Evolutionary conservation across 2,797 vertebrate species (phyloP), one percentile per base, ranked within the genome.

Genomic region (Pangasius larnaudii): DNA sequence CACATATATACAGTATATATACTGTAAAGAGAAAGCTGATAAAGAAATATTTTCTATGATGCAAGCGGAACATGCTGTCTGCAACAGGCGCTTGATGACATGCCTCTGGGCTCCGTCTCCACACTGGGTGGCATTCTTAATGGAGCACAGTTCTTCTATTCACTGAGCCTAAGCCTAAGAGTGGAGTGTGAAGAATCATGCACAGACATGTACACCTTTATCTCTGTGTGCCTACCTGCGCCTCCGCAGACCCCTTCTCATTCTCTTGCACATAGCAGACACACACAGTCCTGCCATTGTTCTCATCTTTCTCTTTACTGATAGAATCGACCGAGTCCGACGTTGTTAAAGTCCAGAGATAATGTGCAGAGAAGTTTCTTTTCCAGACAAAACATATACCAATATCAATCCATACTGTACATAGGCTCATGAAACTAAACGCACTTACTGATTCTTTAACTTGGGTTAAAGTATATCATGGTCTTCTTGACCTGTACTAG

Each of bases 241-340:
- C 27, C 91, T 89, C 90, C 80, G 89, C 88, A 91, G 91, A 85
- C 72, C 65, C 46, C 42, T 75, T 71, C 85, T 56, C 24, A 51
- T 67, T 61, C 49, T 59, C 81, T 85, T 53, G 81, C 94, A 94
- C 94, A 93, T 93, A 91, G 92, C 84, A 42, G 72, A 74, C 91
- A 94, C 91, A 94, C 90, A 95, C 95, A 96, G 93, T 88, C 92
- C 69, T 56, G 0, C 92, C 88, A 93, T 96, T 96, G 95, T 96
- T 83, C 84, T 79, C 27, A 24, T 53, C 49, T 69, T 69, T 84
- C n/a, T 92, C 92, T 89, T 16, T 85, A 89, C 33, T 94, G 95
- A 95, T 94, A 91, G 58, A 78, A 95, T 93, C 93, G 91, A 8
- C 49, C 91, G 93, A 88, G 90, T 91, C 91, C 90, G 92, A 94